Evolutionary conservation across 2,888 invertebrate species (phyloP), one percentile per base, ranked within the genome.

Genomic region (Nemurella pictetii): DNA sequence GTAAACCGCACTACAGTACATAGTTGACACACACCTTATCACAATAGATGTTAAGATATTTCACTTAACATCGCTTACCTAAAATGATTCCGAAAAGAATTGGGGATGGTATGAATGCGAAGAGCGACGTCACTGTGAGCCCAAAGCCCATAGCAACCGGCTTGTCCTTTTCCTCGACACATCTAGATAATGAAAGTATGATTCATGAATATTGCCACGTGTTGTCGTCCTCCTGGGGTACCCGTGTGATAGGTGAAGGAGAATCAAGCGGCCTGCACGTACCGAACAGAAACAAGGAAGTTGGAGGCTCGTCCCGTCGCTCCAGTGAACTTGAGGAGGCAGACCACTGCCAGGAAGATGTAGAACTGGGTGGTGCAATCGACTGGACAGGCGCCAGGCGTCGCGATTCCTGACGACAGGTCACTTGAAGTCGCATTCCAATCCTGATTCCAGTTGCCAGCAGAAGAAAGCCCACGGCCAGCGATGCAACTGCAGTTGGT

Each of bases 81-180:
- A 95, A 92, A 84, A 96, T 92, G 88, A 93, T 94, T 84, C 96
- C 96, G 88, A 95, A 95, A 85, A 95, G 91, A 87, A 96, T 94
- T 0, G 96, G 96, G 81, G 95, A 94, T 0, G 96, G 96, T 87
- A 95, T 94, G 88, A 95, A 94, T 12, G 95, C 94, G 87, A 94
- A 93, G 85, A 95, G 90, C 86, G 94, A 94, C 92, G 94, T 93
- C 87, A 95, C 91, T 89, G 93, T 94, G 87, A 95, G 90, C 30
- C 94, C 93, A 85, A 95, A 93, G 35, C 95, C 95, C 92, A 95
- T 94, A 0, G 95, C 94, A 0, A 94, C 93, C 0, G 95, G 92
- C 89, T 95, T 95, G 88, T 95, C 95, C 88, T 94, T 93, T 88
- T 95, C 94, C 15, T 94, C 94, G 5, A 95, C 94, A 89, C 94